These are phyloP conservation scores for Coenobita brevimanus DNA, from an alignment of 1,140 invertebrate genomes.

Conservation along the genomic window DNA sequence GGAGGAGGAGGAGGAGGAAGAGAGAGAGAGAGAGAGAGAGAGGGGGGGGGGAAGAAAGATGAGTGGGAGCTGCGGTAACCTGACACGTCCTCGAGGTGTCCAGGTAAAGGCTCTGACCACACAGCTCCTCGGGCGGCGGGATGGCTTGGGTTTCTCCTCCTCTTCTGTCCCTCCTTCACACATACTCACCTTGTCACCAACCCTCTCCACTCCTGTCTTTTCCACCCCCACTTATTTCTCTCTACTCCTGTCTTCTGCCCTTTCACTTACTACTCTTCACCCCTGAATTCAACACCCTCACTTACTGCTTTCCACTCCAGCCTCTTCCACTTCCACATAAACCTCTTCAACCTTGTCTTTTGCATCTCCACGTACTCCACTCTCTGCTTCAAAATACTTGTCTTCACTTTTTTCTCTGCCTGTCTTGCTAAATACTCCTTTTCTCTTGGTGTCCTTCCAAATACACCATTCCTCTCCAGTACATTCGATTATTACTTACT, in stretches of 20 bases:
- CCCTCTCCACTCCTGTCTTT: neutral
- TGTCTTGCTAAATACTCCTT: too few species aligned
- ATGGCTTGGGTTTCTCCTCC: neutral
- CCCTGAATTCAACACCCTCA: neutral
- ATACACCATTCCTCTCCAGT: too few species aligned
- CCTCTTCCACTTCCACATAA: too few species aligned
- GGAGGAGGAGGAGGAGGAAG: neutral
- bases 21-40: too few species aligned
- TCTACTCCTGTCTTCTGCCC: neutral
- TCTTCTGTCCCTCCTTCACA: neutral
- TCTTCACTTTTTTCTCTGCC: too few species aligned
- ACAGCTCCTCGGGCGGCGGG: neutral
- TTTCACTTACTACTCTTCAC: neutral
- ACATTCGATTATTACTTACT: too few species aligned
- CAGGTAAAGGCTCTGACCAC: neutral
- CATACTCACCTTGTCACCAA: neutral
- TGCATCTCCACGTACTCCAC: too few species aligned
- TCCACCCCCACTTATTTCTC: neutral
- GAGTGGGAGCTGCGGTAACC: neutral
- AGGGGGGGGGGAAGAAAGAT: too few species aligned
- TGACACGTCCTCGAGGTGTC: neutral
- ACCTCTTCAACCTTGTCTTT: too few species aligned
- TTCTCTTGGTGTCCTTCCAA: too few species aligned
- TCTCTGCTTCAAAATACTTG: too few species aligned
- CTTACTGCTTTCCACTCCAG: too few species aligned